A percentile compares a stretch with the other conserved stretches of the same genome.
These are phyloP conservation scores for Orbicella faveolata DNA, from an alignment of 64 coral and sea anemone genomes.

Conservation along the genomic window DNA sequence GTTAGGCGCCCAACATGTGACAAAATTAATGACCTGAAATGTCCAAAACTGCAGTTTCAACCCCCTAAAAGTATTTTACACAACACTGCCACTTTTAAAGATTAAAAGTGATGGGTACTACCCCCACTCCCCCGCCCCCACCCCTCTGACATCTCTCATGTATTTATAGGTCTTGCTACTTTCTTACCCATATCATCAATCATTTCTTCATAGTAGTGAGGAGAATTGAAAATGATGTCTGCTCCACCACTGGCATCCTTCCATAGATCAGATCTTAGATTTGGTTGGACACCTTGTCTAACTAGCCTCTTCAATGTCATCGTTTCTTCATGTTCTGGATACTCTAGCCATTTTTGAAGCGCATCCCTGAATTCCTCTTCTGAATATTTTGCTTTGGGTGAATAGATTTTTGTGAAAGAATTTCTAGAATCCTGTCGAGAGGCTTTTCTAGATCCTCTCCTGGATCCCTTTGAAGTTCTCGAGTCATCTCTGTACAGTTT, in stretches of 20 bases:
- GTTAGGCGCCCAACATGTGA: no score
- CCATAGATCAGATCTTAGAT: constrained; percentile 59
- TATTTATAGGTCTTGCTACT: not conserved
- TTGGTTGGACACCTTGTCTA: constrained; percentile 58
- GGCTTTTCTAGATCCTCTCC: constrained; percentile 1
- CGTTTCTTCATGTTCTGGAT: constrained; percentile 28
- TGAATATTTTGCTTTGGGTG: constrained; percentile 55
- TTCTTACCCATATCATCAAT: constrained; percentile 77
- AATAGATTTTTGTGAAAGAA: not conserved
- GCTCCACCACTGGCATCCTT: constrained; percentile 59
- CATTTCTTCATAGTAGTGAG: constrained; percentile 71
- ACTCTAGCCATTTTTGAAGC: constrained; percentile 49
- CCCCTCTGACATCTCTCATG: no score
- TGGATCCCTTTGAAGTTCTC: not conserved
- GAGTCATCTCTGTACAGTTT: constrained; percentile 17
- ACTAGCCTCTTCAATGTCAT: constrained; percentile 61
- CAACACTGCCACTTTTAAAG: no score
- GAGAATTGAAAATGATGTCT: constrained; percentile 38
- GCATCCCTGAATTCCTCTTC: constrained; percentile 68
- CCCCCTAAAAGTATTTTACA: no score
- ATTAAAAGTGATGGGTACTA: no score
- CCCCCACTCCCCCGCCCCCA: no score
- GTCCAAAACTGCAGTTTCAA: no score
- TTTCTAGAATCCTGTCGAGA: constrained; percentile 10
- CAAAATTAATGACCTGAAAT: no score